These are phyloP conservation scores for Upupa epops DNA, from an alignment of 2,113 vertebrate genomes.

Conservation along the genomic window DNA sequence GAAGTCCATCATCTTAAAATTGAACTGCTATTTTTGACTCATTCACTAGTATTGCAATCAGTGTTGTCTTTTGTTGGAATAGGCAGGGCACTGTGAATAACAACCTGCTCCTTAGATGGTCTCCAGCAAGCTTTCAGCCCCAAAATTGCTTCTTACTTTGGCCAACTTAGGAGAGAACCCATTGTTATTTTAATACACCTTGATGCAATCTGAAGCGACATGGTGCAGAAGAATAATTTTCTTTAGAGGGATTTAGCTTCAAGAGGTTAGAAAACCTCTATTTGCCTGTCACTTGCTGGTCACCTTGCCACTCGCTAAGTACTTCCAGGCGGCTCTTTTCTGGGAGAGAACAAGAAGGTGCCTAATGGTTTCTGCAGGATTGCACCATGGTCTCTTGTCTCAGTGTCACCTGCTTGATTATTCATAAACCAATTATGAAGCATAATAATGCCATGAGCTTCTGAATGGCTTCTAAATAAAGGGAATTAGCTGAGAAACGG, in stretches of 20 bases:
- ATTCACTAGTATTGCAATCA: background rate
- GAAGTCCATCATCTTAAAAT: background rate
- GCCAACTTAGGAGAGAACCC: background rate
- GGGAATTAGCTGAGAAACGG: background rate
- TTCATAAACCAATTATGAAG: conserved; percentile 46
- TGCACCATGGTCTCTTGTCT: background rate
- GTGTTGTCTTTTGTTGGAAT: background rate
- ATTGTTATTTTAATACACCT: conserved; percentile 49
- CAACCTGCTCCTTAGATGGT: background rate
- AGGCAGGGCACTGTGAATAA: background rate
- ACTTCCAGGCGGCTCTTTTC: background rate
- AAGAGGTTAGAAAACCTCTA: background rate
- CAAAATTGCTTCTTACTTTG: background rate
- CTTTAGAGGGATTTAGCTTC: conserved; percentile 38
- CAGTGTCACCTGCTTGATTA: conserved; percentile 40
- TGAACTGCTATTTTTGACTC: background rate
- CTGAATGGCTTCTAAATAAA: conserved; percentile 26
- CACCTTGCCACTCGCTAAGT: background rate
- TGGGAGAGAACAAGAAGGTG: background rate
- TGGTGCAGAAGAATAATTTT: conserved; percentile 28
- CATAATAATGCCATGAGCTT: conserved; percentile 20
- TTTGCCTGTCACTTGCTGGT: background rate
- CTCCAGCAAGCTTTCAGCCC: background rate
- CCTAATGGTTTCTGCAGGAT: background rate
- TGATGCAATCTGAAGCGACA: conserved; percentile 12